These are phyloP conservation scores for Philaethria dido DNA, from an alignment of 2,888 invertebrate species.

Conservation along the genomic window DNA sequence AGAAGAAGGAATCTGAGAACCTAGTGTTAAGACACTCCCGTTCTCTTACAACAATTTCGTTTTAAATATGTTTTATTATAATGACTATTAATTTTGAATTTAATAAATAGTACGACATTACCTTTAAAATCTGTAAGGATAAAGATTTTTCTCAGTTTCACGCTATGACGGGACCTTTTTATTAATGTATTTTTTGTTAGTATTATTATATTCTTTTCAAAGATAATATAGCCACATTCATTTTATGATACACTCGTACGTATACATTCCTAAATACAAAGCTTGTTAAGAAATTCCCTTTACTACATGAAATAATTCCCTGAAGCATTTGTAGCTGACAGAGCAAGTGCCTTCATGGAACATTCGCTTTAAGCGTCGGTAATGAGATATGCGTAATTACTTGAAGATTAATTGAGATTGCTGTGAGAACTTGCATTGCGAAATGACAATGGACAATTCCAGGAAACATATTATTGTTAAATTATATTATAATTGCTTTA, in stretches of 20 bases:
- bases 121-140: too few relatives aligned
- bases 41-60: too few relatives aligned
- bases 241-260: neutral
- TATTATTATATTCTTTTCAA: too few relatives aligned
- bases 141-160: too few relatives aligned
- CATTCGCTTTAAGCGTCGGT: constrained; percentile 41
- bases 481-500: constrained; percentile 35
- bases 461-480: constrained; percentile 47
- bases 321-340: constrained; percentile 47
- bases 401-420: constrained; percentile 44
- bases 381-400: constrained; percentile 45
- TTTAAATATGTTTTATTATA: too few relatives aligned
- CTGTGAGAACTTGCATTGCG: constrained; percentile 48
- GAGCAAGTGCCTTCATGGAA: constrained; percentile 39
- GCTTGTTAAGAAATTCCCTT: constrained; percentile 13
- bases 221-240: neutral
- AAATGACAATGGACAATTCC: constrained; percentile 52
- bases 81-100: too few relatives aligned
- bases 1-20: too few relatives aligned
- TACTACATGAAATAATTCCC: neutral
- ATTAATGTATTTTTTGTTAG: too few relatives aligned
- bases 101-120: too few relatives aligned
- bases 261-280: neutral
- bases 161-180: too few relatives aligned
- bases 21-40: too few relatives aligned